Evolutionary conservation across 2,113 vertebrate species (phyloP).

Genomic region (Pseudorhombus dupliciocellatus): DNA sequence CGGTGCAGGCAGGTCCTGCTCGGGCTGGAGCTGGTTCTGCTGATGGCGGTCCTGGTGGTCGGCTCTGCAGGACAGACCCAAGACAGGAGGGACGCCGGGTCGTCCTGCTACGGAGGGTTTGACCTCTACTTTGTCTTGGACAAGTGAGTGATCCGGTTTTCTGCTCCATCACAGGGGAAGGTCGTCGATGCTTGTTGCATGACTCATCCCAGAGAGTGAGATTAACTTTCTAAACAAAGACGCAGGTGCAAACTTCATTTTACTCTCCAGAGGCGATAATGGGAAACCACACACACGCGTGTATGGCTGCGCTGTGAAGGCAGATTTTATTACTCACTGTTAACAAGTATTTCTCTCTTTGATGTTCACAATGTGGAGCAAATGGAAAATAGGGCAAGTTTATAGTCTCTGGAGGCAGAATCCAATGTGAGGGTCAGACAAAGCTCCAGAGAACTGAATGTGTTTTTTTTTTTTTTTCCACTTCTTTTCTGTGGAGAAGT

Average conservation of each 20-base stretch:
- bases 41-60: conserved; percentile 62
- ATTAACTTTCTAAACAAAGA: background rate
- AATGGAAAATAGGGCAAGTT: background rate
- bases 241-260: conserved; percentile 34
- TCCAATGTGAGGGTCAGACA: background rate
- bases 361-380: background rate
- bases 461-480: conserved; percentile 15
- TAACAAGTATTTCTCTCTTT: background rate
- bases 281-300: background rate
- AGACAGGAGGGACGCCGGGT: conserved; percentile 78
- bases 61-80: conserved; percentile 69
- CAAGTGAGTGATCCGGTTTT: conserved; percentile 87
- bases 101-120: conserved; percentile 96
- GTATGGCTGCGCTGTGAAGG: background rate
- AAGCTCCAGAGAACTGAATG: background rate
- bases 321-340: background rate
- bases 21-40: conserved; percentile 61
- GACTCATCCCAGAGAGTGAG: conserved; percentile 3
- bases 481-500: background rate
- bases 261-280: background rate
- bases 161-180: background rate
- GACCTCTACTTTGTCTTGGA: conserved; percentile 97
- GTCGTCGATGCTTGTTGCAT: conserved; percentile 1
- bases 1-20: conserved; percentile 69
- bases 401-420: background rate